Evolutionary conservation across 2,797 vertebrate genomes (phyloP).

Genomic region (Hemibagrus guttatus): DNA sequence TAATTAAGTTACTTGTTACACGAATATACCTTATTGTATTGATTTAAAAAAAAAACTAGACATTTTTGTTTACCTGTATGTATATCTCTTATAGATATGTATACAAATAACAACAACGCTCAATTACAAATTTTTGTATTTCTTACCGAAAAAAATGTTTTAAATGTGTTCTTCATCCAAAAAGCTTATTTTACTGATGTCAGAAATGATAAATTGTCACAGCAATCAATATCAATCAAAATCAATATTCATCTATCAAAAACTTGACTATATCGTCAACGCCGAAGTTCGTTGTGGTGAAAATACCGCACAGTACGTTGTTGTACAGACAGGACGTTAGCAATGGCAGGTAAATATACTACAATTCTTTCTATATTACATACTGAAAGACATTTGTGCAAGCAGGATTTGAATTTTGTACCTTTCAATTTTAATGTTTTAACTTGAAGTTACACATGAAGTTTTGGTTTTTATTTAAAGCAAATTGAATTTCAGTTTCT

Average conservation of each 20-base stretch:
- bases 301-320: background rate
- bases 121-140: background rate
- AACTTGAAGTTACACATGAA: background rate
- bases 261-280: background rate
- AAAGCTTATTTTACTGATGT: background rate
- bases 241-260: background rate
- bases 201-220: background rate
- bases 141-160: background rate
- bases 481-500: background rate
- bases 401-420: constrained; percentile 1
- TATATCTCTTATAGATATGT: background rate
- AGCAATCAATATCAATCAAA: background rate
- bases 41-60: background rate
- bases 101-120: background rate
- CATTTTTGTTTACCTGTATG: background rate
- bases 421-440: background rate
- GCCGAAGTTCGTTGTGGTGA: background rate
- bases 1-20: background rate
- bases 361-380: background rate
- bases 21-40: constrained; percentile 1
- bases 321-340: background rate
- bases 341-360: background rate
- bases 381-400: background rate
- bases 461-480: background rate
- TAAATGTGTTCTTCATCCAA: background rate